Percentiles rank a stretch among this genome's conserved stretches.
Evolutionary conservation across 2,888 invertebrate species (phyloP).

Genomic region (Blomia tropicalis): DNA sequence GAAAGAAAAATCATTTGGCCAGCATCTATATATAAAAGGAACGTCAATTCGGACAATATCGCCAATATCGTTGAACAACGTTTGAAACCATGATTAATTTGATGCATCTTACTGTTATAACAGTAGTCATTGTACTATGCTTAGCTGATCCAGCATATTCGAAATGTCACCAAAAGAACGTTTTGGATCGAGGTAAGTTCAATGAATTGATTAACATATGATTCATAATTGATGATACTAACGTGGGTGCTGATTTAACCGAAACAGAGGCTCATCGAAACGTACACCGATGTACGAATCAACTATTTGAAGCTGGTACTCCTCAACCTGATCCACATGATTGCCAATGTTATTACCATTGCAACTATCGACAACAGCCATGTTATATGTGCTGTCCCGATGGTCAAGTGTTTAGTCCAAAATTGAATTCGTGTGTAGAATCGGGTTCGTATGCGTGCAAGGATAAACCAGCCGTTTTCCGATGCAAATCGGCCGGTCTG

Average conservation of each 20-base stretch:
- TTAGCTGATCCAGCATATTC: too few relatives aligned
- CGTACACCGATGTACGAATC: not conserved
- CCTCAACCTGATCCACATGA: not conserved
- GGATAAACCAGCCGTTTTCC: conserved; percentile 33
- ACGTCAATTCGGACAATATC: too few relatives aligned
- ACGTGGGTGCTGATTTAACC: too few relatives aligned
- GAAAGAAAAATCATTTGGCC: too few relatives aligned
- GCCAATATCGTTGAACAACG: too few relatives aligned
- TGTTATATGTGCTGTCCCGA: conserved; percentile 10
- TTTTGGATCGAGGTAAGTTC: not conserved
- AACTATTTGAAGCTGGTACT: not conserved
- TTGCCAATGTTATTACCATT: conserved; percentile 15
- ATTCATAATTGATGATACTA: too few relatives aligned
- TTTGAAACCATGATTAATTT: too few relatives aligned
- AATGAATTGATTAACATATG: not conserved
- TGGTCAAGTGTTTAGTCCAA: not conserved
- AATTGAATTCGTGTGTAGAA: not conserved
- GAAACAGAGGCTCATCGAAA: conserved; percentile 7
- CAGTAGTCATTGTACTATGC: too few relatives aligned
- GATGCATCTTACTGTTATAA: too few relatives aligned
- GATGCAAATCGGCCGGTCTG: conserved; percentile 72
- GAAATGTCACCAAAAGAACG: conserved; percentile 2
- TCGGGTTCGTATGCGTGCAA: not conserved
- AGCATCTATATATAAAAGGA: too few relatives aligned
- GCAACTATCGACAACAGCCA: conserved; percentile 14